Conservation (phyloP, 64 coral and sea anemone species). For the Montipora efflorescens region DNA sequence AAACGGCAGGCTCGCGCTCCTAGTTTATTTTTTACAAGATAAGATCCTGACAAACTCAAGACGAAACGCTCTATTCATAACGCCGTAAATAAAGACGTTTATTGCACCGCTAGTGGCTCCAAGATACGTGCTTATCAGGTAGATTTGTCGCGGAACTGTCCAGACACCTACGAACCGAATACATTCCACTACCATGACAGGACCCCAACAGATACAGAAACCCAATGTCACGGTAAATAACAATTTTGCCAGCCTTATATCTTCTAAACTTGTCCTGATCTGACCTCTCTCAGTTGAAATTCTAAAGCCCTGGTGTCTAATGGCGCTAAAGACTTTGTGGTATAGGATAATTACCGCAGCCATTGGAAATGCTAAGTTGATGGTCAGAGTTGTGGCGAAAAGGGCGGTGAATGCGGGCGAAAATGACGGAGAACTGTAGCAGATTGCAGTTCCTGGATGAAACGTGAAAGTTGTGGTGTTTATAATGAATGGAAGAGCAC, state of each 20-base stretch:
- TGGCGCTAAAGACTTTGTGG: constrained; percentile 24
- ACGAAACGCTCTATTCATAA: constrained; percentile 72
- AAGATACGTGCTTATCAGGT: constrained; percentile 59
- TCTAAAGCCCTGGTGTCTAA: not conserved
- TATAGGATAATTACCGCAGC: constrained; percentile 27
- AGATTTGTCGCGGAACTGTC: constrained; percentile 25
- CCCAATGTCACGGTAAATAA: constrained; percentile 53
- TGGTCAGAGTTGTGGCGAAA: constrained; percentile 8
- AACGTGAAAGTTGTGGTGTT: constrained; percentile 26
- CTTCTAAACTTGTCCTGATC: constrained; percentile 5
- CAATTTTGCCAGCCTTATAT: constrained; percentile 60
- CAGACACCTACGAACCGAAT: constrained; percentile 40
- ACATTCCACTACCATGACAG: constrained; percentile 62
- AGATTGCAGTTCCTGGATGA: constrained; percentile 70
- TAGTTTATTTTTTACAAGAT: not conserved
- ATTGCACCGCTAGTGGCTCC: constrained; percentile 62
- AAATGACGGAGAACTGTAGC: constrained; percentile 57
- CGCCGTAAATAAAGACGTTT: constrained; percentile 77
- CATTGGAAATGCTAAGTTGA: constrained; percentile 32
- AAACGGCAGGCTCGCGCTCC: not conserved
- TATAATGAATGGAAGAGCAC: constrained; percentile 15
- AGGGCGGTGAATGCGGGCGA: constrained; percentile 43
- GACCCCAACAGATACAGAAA: constrained; percentile 65
- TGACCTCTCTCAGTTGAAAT: constrained; percentile 2
- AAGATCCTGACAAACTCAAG: constrained; percentile 74